Percentiles rank a stretch among this genome's conserved stretches.
Conservation (phyloP, 2,888 invertebrate genomes). For the Sylvicola cinctus region DNA sequence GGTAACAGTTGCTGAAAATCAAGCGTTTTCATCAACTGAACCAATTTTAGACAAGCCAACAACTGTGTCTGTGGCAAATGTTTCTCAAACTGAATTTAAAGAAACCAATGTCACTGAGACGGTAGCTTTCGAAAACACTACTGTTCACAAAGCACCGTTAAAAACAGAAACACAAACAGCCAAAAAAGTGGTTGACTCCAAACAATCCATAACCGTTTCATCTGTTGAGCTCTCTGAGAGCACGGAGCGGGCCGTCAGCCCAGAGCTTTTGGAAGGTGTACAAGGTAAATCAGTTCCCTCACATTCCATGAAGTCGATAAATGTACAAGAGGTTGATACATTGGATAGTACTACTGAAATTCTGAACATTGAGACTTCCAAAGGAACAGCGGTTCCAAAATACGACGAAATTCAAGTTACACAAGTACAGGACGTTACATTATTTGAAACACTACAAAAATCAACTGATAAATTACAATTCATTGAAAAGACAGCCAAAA, state of each 20-base stretch:
- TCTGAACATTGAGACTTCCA: too few relatives aligned
- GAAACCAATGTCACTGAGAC: slow-evolving; percentile 9
- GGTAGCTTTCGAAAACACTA: neutral
- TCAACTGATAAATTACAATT: too few relatives aligned
- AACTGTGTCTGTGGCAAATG: slow-evolving; percentile 10
- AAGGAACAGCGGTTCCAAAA: too few relatives aligned
- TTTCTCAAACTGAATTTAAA: slow-evolving; percentile 11
- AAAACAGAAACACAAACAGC: slow-evolving; percentile 2
- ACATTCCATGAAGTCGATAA: slow-evolving; percentile 5
- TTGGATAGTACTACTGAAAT: neutral
- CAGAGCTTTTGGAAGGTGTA: too few relatives aligned
- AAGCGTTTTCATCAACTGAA: slow-evolving; percentile 13
- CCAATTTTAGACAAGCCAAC: slow-evolving; percentile 10
- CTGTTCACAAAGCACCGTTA: neutral
- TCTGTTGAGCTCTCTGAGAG: neutral
- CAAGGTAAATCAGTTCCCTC: slow-evolving; percentile 4
- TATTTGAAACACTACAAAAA: too few relatives aligned
- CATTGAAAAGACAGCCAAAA: too few relatives aligned
- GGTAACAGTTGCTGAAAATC: slow-evolving; percentile 17
- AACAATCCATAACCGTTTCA: neutral
- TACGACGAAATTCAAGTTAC: too few relatives aligned
- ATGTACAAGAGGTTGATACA: slow-evolving; percentile 5
- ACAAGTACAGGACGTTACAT: too few relatives aligned
- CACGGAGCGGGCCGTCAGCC: neutral
- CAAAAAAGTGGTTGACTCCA: neutral